A percentile compares a stretch with the other conserved stretches of the same genome.
Evolutionary conservation across 1,140 invertebrate genomes (phyloP).

Genomic region (Sinonovacula constricta): DNA sequence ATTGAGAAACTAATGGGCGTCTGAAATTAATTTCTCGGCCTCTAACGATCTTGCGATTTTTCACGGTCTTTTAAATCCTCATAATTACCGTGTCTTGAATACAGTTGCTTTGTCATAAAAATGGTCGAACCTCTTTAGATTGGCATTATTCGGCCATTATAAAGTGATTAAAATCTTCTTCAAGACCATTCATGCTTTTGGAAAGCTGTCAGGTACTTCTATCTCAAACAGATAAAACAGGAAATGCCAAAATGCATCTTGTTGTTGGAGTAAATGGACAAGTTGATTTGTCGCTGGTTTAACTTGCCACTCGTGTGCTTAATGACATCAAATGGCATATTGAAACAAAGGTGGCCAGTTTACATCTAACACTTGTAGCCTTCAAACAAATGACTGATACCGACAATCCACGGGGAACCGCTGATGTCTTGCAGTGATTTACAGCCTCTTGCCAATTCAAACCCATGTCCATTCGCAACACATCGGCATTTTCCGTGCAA

Average conservation of each 20-base stretch:
- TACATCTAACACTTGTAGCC: slow-evolving; percentile 30
- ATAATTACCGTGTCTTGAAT: not conserved
- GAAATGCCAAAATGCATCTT: not conserved
- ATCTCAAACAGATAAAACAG: no score
- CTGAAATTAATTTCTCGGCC: slow-evolving; percentile 29
- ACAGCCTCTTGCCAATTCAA: no score
- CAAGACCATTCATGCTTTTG: no score
- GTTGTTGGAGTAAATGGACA: not conserved
- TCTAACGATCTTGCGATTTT: not conserved
- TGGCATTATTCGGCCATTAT: no score
- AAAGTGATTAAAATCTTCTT: no score
- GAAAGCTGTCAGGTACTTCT: no score
- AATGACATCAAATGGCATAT: not conserved
- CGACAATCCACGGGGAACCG: slow-evolving; percentile 1
- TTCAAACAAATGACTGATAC: not conserved
- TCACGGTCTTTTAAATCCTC: not conserved
- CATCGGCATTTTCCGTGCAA: no score
- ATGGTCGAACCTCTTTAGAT: no score
- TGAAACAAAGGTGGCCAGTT: slow-evolving; percentile 21
- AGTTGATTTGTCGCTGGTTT: not conserved
- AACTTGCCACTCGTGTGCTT: not conserved
- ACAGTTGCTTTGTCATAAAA: not conserved
- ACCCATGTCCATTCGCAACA: no score
- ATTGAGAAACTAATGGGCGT: slow-evolving; percentile 13
- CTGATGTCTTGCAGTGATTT: no score